Percentiles rank a stretch among this genome's conserved stretches.
These are phyloP conservation scores for Cynocephalus volans DNA, from an alignment of 2,113 vertebrate genomes.

Conservation along the genomic window DNA sequence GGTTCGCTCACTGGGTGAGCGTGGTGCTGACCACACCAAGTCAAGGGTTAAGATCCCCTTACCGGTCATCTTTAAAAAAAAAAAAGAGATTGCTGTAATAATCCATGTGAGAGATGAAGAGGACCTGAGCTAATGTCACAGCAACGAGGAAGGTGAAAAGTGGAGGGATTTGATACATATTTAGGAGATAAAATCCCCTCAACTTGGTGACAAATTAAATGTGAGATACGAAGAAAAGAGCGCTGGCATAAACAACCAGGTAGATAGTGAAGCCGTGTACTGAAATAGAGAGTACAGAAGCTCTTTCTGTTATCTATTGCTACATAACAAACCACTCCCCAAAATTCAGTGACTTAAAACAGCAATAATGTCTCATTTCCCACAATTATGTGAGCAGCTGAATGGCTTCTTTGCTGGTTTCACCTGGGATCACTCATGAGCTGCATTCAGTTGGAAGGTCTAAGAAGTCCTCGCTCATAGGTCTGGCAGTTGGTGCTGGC, in stretches of 20 bases:
- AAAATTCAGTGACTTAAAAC: slow-evolving; percentile 12
- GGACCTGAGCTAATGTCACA: background rate
- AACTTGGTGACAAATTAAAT: background rate
- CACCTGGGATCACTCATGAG: background rate
- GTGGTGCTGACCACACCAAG: no score
- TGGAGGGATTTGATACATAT: background rate
- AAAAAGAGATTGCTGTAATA: background rate
- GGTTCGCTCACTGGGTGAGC: no score
- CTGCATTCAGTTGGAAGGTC: background rate
- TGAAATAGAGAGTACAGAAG: background rate
- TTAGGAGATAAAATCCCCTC: background rate
- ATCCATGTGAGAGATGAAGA: background rate
- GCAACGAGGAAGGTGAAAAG: background rate
- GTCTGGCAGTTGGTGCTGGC: background rate
- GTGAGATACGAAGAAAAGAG: background rate
- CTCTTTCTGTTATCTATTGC: background rate
- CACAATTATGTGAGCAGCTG: background rate
- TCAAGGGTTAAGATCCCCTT: no score
- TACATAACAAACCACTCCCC: background rate
- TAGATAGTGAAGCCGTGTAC: background rate
- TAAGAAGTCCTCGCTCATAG: background rate
- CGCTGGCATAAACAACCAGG: background rate
- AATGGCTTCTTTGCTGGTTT: background rate
- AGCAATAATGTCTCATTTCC: slow-evolving; percentile 46
- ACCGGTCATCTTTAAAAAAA: no score